Percentiles rank a stretch among this genome's conserved stretches.
Conservation (phyloP, 23 tunicate genomes). For the Styela clava region DNA sequence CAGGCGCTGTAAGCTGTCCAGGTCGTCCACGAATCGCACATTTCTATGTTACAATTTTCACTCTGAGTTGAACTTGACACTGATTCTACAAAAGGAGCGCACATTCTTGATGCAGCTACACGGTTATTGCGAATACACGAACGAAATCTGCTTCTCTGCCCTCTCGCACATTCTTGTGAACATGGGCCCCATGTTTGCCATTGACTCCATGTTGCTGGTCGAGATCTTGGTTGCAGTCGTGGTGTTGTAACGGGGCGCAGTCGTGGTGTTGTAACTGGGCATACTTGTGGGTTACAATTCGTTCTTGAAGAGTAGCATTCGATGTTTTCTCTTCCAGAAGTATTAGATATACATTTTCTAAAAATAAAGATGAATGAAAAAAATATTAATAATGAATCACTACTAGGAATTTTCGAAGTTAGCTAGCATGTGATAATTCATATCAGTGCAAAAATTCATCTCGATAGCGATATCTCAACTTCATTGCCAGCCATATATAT, state of each 20-base stretch:
- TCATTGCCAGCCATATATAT: too few relatives aligned
- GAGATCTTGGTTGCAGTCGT: not conserved
- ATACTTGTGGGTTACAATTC: not conserved
- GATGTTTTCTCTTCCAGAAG: not conserved
- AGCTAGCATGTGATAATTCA: too few relatives aligned
- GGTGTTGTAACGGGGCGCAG: not conserved
- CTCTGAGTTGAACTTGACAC: not conserved
- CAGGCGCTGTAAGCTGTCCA: not conserved
- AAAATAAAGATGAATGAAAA: too few relatives aligned
- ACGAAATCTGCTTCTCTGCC: slow-evolving; percentile 8
- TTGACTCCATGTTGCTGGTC: not conserved
- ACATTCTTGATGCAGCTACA: not conserved
- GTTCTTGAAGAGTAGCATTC: not conserved
- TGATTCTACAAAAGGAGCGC: not conserved
- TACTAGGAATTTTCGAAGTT: too few relatives aligned
- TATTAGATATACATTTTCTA: not conserved
- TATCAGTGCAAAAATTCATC: too few relatives aligned
- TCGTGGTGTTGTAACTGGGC: not conserved
- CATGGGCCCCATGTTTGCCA: slow-evolving; percentile 19
- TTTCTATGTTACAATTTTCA: slow-evolving; percentile 3
- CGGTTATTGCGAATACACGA: not conserved
- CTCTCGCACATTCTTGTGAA: not conserved
- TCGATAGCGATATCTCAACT: too few relatives aligned
- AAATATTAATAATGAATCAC: not conserved
- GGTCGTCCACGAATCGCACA: slow-evolving; percentile 5